Conservation (phyloP, 2,888 invertebrate genomes). For the Drosophila borborema region DNA sequence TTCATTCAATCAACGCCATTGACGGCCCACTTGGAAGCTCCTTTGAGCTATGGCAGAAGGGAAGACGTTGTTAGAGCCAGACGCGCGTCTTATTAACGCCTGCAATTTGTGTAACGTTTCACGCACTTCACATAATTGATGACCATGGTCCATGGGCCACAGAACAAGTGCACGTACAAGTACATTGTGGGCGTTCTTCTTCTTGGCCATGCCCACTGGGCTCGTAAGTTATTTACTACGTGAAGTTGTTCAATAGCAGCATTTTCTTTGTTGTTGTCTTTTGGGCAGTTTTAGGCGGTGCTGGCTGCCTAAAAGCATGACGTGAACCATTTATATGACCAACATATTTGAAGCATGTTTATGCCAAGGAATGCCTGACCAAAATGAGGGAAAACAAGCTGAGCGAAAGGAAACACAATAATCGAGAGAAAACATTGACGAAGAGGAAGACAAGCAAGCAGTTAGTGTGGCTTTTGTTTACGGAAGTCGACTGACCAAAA, state of each 20-base stretch:
- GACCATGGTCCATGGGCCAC: constrained; percentile 31
- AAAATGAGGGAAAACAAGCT: neutral
- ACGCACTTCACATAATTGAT: constrained; percentile 73
- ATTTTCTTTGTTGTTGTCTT: constrained; percentile 12
- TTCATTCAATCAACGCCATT: constrained; percentile 70
- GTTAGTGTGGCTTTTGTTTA: constrained; percentile 54
- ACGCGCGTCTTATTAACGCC: constrained; percentile 64
- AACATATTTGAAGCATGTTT: constrained; percentile 69
- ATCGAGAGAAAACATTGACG: constrained; percentile 9
- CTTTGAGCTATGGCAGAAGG: constrained; percentile 28
- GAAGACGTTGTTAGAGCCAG: constrained; percentile 4
- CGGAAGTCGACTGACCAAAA: constrained; percentile 52
- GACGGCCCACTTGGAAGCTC: constrained; percentile 18
- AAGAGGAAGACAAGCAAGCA: constrained; percentile 15
- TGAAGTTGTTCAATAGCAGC: neutral
- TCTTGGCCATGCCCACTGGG: constrained; percentile 36
- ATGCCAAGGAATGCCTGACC: constrained; percentile 28
- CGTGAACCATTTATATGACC: constrained; percentile 58
- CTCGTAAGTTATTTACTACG: constrained; percentile 53
- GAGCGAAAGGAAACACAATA: constrained; percentile 18
- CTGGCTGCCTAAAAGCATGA: constrained; percentile 59
- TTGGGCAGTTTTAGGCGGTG: constrained; percentile 47
- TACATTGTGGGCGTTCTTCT: constrained; percentile 37
- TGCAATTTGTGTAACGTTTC: constrained; percentile 62
- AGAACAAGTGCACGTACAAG: constrained; percentile 13